Evolutionary conservation across 2,888 invertebrate genomes (phyloP).

Genomic region (Drosophila nr. perissopoda): DNA sequence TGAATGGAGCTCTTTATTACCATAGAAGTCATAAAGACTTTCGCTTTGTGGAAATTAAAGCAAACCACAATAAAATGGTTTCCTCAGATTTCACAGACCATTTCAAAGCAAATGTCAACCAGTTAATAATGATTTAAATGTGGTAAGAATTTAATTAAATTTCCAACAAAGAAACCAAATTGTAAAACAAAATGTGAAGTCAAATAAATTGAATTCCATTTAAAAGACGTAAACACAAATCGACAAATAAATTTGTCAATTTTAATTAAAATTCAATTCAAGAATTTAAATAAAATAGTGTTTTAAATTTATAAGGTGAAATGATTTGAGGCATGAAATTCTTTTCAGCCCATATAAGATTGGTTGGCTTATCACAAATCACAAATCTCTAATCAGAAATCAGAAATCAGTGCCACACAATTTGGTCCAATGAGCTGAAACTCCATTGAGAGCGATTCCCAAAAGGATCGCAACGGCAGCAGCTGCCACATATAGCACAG

Average conservation of each 20-base stretch:
- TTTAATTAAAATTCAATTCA: background rate
- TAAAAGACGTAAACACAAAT: background rate
- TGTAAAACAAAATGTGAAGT: background rate
- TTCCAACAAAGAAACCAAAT: background rate
- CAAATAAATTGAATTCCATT: background rate
- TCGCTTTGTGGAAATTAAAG: background rate
- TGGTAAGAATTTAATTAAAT: background rate
- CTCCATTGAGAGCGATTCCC: slow-evolving; percentile 25
- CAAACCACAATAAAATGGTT: background rate
- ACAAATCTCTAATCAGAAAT: slow-evolving; percentile 43
- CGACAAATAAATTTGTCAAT: background rate
- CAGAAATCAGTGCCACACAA: slow-evolving; percentile 39
- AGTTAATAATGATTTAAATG: background rate
- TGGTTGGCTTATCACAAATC: slow-evolving; percentile 41
- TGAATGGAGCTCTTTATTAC: background rate
- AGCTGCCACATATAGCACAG: background rate
- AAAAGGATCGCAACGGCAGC: slow-evolving; percentile 12
- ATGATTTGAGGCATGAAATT: slow-evolving; percentile 19
- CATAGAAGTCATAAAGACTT: background rate
- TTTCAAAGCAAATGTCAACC: background rate
- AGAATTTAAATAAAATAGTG: slow-evolving; percentile 2
- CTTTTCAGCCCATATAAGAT: slow-evolving; percentile 28
- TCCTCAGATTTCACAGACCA: background rate
- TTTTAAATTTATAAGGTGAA: slow-evolving; percentile 17
- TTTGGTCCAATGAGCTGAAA: slow-evolving; percentile 40